phyloP scores from a whole-genome alignment of 2,113 vertebrate species.

The Tragulus kanchil region DNA sequence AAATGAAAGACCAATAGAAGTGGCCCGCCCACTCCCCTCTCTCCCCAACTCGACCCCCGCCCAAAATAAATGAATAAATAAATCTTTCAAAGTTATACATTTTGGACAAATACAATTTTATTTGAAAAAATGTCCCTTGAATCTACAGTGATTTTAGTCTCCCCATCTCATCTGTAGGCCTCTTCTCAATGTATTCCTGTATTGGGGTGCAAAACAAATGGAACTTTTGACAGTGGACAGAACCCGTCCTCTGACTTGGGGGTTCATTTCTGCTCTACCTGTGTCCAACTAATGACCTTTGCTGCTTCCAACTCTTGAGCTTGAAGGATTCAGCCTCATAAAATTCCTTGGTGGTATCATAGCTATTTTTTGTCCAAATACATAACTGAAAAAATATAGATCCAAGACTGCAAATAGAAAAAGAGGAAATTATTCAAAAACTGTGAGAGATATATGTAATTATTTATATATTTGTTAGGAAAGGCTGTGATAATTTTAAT shows the following conservation, averaged over 20 bases:
- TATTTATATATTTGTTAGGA: not conserved
- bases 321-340: not conserved
- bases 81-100: not conserved
- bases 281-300: not conserved
- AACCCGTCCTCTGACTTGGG: not conserved
- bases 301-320: not conserved
- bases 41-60: too few species aligned
- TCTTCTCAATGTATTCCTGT: not conserved
- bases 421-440: not conserved
- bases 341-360: not conserved
- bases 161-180: accelerated
- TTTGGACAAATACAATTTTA: not conserved
- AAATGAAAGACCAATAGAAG: too few species aligned
- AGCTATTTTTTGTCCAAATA: not conserved
- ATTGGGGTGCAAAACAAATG: not conserved
- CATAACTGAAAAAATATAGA: not conserved
- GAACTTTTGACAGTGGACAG: not conserved
- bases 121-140: not conserved
- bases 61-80: too few species aligned
- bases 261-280: not conserved
- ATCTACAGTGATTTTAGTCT: not conserved
- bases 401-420: not conserved
- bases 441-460: not conserved
- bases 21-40: too few species aligned
- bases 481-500: not conserved